Percentiles rank a stretch among this genome's conserved stretches.
These are phyloP conservation scores for Polyploca ridens DNA, from an alignment of 2,888 invertebrate genomes.

Conservation along the genomic window DNA sequence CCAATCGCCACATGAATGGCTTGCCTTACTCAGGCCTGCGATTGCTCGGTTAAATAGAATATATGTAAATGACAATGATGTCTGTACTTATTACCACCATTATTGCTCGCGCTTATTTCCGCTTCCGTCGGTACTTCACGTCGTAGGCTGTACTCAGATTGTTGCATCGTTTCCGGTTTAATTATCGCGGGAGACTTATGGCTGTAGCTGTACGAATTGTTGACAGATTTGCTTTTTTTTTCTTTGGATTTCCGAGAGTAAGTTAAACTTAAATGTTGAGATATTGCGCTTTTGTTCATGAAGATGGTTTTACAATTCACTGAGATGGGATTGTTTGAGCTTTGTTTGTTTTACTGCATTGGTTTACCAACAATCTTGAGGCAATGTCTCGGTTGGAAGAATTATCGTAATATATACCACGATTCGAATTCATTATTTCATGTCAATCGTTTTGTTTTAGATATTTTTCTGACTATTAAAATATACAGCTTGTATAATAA, in stretches of 20 bases:
- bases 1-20: background rate
- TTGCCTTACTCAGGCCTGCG: background rate
- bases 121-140: slow-evolving; percentile 5
- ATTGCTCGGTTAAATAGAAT: background rate
- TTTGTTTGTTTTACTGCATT: no score
- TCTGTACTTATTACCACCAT: slow-evolving; percentile 8
- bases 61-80: background rate
- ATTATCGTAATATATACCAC: no score
- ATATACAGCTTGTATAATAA: no score
- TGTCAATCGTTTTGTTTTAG: no score
- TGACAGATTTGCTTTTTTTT: background rate
- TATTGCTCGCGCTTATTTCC: slow-evolving; percentile 11
- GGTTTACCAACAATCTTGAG: no score
- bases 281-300: background rate
- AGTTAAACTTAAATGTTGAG: background rate
- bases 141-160: slow-evolving; percentile 6
- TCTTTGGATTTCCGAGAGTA: background rate
- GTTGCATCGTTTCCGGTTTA: background rate
- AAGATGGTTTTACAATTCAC: background rate
- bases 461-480: no score
- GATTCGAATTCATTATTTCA: no score
- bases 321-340: background rate
- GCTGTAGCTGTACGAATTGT: background rate
- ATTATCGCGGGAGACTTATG: slow-evolving; percentile 5
- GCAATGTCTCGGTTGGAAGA: no score